A percentile compares a stretch with the other conserved stretches of the same genome.
Evolutionary conservation across 2,888 invertebrate genomes (phyloP).

Genomic region (Hemicrepidius hirtus): DNA sequence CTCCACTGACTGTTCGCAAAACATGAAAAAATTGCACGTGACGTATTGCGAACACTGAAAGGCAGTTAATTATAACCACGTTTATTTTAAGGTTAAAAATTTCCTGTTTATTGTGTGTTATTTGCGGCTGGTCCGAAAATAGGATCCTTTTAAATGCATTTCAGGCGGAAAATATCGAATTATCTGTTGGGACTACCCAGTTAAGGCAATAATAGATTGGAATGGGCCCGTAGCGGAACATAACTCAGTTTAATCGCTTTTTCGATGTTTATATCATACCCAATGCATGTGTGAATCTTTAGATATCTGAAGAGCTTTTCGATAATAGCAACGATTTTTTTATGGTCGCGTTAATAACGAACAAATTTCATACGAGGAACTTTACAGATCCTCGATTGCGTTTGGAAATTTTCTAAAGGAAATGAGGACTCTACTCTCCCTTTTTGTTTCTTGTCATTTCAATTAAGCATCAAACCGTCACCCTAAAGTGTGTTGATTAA

Average conservation of each 20-base stretch:
- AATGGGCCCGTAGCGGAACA: conserved; percentile 4
- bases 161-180: conserved; percentile 14
- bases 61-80: background rate
- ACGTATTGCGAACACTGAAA: too few relatives aligned
- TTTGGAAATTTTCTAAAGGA: too few relatives aligned
- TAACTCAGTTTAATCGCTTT: conserved; percentile 22
- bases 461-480: too few relatives aligned
- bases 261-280: conserved; percentile 12
- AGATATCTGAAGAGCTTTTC: background rate
- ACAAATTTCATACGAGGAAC: too few relatives aligned
- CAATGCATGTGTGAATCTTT: conserved; percentile 17
- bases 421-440: too few relatives aligned
- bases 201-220: conserved; percentile 12
- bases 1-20: too few relatives aligned
- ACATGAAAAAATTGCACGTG: too few relatives aligned
- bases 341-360: too few relatives aligned
- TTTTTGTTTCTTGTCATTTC: too few relatives aligned
- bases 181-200: background rate
- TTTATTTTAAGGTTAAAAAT: background rate
- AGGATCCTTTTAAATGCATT: conserved; percentile 6
- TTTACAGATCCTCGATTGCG: too few relatives aligned
- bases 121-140: background rate
- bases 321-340: background rate
- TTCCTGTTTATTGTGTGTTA: conserved; percentile 16
- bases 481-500: too few relatives aligned